Conservation (phyloP, 2,888 invertebrate species). For the Drosophila lacicola region DNA sequence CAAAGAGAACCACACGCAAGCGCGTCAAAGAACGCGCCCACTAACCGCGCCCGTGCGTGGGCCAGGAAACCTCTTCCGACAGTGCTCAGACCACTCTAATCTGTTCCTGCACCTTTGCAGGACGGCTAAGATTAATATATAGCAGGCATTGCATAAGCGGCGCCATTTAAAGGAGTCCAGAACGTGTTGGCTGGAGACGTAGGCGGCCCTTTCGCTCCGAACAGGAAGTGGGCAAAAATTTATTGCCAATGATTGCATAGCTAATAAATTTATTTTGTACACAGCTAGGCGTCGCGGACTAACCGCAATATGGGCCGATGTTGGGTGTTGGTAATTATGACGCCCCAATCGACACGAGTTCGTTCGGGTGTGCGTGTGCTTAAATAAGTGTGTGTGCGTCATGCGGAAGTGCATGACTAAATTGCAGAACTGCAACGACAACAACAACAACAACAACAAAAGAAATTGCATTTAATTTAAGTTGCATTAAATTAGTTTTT, state of each 20-base stretch:
- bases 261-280: slow-evolving; percentile 74
- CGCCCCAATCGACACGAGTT: slow-evolving; percentile 36
- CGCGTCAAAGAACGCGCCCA: slow-evolving; percentile 35
- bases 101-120: slow-evolving; percentile 53
- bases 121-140: slow-evolving; percentile 66
- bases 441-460: slow-evolving; percentile 3
- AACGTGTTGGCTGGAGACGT: slow-evolving; percentile 7
- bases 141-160: slow-evolving; percentile 70
- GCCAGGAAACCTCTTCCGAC: slow-evolving; percentile 22
- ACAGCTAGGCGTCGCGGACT: slow-evolving; percentile 32
- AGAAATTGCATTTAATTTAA: slow-evolving; percentile 64
- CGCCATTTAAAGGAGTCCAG: slow-evolving; percentile 60
- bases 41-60: slow-evolving; percentile 34
- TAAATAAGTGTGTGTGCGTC: slow-evolving; percentile 16
- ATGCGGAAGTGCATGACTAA: slow-evolving; percentile 63
- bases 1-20: slow-evolving; percentile 43
- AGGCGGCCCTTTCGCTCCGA: slow-evolving; percentile 38
- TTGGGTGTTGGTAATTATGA: slow-evolving; percentile 65
- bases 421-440: slow-evolving; percentile 43
- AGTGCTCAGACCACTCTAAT: slow-evolving; percentile 51
- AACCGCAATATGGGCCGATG: slow-evolving; percentile 7
- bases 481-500: slow-evolving; percentile 61
- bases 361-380: slow-evolving; percentile 19
- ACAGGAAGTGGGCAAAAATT: slow-evolving; percentile 57
- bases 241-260: slow-evolving; percentile 72